Evolutionary conservation across 2,888 invertebrate species (phyloP), one percentile per base, ranked within the genome.

Genomic region (Lepeophtheirus nordmannii): DNA sequence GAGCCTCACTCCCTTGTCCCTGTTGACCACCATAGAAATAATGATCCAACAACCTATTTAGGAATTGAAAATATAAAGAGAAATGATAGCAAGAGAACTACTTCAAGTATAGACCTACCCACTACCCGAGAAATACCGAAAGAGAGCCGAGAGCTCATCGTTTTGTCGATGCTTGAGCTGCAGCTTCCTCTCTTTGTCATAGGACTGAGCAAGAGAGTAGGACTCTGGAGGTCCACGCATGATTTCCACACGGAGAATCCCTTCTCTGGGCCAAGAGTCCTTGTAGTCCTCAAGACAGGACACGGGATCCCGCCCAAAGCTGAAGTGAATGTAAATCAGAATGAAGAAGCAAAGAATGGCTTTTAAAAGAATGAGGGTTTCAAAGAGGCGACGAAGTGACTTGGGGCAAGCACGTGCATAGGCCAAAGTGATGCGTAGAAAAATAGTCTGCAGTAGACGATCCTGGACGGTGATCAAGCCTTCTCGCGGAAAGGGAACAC

Each of bases 211-310:
- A 72, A 89, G 82, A 70, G 82, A 83, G 73, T 89, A 89, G 75
- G 85, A 85, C 67, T 83, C 81, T 3, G 80, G 80, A 14, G 82
- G 82, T 74, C 84, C 84, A 70, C 83, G 78, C 66, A 86, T 76
- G 71, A 93, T 89, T 78, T 94, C 93, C 14, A 94, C 90, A 69
- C 93, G 79, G 20, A 98, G 79, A 70, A 98, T 90, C 7, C 97
- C 97, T 76, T 93, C 89, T 68, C 90, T 80, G 0, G 97, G 96
- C 97, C 97, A 98, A 12, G 85, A 83, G 70, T 86, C 82, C 73
- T 86, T 83, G 40, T 93, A 83, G 75, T 89, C 85, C 74, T 89
- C 85, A 71, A 98, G 80, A 75, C 98, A 98, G 71, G 90, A 90
- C 66, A 90, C 88, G 10, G 96, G 93, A 68, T 89, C 84, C 73